These are phyloP conservation scores for Metridium senile DNA, from an alignment of 92 coral and sea anemone genomes.

Conservation along the genomic window DNA sequence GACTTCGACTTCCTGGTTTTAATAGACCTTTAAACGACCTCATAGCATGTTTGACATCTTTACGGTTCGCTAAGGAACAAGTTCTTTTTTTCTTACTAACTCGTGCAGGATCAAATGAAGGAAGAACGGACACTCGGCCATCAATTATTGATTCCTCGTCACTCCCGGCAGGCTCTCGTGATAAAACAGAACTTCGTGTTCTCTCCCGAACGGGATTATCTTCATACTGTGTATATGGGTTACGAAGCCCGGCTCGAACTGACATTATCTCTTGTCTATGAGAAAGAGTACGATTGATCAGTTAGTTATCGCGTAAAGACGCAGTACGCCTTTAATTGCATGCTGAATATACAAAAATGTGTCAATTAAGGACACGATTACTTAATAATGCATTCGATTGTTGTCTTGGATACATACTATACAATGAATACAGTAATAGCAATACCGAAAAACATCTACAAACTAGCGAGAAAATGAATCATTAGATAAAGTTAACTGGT, in stretches of 20 bases:
- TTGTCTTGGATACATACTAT: not conserved
- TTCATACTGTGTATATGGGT: conserved; percentile 7
- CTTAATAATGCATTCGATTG: not conserved
- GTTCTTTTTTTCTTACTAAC: conserved; percentile 13
- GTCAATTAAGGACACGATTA: not conserved
- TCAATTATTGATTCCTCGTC: not conserved
- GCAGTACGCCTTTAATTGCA: too few species aligned
- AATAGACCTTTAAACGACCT: conserved; percentile 25
- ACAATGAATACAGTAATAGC: not conserved
- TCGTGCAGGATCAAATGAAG: conserved; percentile 24
- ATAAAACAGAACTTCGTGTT: not conserved
- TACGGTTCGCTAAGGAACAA: not conserved
- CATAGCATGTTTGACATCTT: conserved; percentile 27
- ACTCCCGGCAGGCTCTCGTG: not conserved
- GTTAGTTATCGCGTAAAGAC: not conserved
- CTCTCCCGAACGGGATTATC: not conserved
- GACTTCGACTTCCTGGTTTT: not conserved
- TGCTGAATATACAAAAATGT: not conserved
- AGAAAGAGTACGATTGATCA: not conserved
- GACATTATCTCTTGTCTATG: conserved; percentile 1
- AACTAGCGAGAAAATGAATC: too few species aligned
- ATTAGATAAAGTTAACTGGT: too few species aligned
- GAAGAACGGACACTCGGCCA: conserved; percentile 1
- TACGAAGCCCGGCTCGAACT: conserved; percentile 21
- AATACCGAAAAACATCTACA: not conserved